Base-by-base conservation (phyloP, 2,888 invertebrate genomes). In the Agrochola macilenta region DNA sequence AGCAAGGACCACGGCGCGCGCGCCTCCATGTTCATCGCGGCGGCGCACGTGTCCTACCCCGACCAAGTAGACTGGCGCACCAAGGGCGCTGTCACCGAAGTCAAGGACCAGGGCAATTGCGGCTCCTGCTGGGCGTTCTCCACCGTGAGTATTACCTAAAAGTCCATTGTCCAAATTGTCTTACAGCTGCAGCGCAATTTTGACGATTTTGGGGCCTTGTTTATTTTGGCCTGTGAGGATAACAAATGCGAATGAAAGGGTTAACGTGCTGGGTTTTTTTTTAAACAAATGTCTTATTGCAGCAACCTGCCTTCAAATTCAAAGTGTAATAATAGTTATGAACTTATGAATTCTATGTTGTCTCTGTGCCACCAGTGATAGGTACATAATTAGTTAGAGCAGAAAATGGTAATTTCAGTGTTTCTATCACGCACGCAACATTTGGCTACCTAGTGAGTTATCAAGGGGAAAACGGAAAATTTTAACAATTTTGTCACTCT, bases 51-150 rank as follows among this genome's bases (percentile, higher is more conserved):
- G 63, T 90, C 97, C 79, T 79, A 98, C 78, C 98, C 99, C 20
- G 96, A 97, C 49, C 90, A 96, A 66, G 98, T 99, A 71, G 99
- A 99, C 95, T 99, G 99, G 99, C 97, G 99, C 91, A 92, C 96
- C 76, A 92, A 97, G 84, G 99, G 99, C 68, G 98, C 98, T 82
- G 99, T 99, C 79, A 99, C 99, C 23, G 97, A 97, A 0, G 97
- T 99, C 85, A 99, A 99, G 95, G 98, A 99, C 97, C 99, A 99
- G 97, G 98, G 98, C 91, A 97, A 97, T 91, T 99, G 99, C 95
- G 99, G 99, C 80, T 98, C 98, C 82, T 99, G 99, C 97, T 99
- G 99, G 99, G 97, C 99, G 65, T 99, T 99, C 97, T 99, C 99
- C 90, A 96, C 98, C 35, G 98, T 98, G 95, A 97, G 98, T 97